A percentile compares a stretch with the other conserved stretches of the same genome.
phyloP scores from a whole-genome alignment of 2,888 invertebrate genomes.

The Leptogaster cylindrica region DNA sequence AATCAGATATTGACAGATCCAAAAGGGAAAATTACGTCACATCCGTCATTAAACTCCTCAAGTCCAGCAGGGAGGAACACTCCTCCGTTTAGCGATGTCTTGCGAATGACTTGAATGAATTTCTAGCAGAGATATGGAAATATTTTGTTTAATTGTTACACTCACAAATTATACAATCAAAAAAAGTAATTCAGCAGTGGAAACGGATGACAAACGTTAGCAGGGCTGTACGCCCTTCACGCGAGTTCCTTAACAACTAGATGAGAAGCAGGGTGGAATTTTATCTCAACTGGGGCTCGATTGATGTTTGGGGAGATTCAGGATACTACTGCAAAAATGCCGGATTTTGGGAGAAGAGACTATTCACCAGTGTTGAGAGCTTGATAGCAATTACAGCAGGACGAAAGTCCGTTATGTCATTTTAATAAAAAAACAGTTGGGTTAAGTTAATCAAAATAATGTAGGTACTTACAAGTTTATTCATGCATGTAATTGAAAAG shows the following conservation, averaged over 20 bases:
- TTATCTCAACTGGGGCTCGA: conserved; percentile 40
- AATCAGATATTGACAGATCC: conserved; percentile 18
- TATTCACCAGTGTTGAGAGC: conserved; percentile 7
- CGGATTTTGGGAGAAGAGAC: conserved; percentile 20
- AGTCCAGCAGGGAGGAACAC: not conserved
- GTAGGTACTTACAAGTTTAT: too few relatives aligned
- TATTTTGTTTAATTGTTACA: not conserved
- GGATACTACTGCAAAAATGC: conserved; percentile 7
- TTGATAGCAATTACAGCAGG: not conserved
- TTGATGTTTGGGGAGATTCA: conserved; percentile 22
- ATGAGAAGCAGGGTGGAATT: conserved; percentile 3
- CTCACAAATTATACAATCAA: conserved; percentile 4
- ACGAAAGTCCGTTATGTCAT: too few relatives aligned
- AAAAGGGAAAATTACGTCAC: conserved; percentile 39
- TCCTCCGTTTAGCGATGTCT: not conserved
- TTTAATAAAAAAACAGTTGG: too few relatives aligned
- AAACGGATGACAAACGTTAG: conserved; percentile 19
- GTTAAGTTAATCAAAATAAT: too few relatives aligned
- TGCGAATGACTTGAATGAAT: not conserved
- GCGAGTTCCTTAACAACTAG: conserved; percentile 45
- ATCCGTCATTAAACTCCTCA: too few relatives aligned
- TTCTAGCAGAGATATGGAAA: not conserved
- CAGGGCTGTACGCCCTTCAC: conserved; percentile 44
- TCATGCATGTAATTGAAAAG: too few relatives aligned
- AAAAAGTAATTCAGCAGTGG: conserved; percentile 23